These are phyloP conservation scores for Acanthornis magna DNA, from an alignment of 2,797 vertebrate genomes.

Conservation along the genomic window DNA sequence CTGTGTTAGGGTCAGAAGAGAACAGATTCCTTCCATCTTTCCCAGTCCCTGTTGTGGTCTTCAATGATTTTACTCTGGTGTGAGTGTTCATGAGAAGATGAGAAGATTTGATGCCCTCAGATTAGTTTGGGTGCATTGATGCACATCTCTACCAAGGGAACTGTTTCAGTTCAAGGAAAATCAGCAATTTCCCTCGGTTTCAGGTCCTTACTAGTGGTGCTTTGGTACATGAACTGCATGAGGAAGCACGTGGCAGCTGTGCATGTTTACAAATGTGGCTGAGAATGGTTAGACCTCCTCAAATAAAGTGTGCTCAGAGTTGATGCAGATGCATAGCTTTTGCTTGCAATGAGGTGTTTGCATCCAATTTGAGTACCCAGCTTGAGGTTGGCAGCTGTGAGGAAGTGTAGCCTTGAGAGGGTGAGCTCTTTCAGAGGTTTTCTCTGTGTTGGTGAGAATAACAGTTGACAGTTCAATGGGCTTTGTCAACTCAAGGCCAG, in stretches of 20 bases:
- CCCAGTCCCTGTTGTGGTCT: not conserved
- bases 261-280: not conserved
- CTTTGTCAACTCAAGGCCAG: conserved; percentile 14
- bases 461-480: not conserved
- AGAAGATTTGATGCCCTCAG: not conserved
- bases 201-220: not conserved
- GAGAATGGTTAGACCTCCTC: not conserved
- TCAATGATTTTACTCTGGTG: not conserved
- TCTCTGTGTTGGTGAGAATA: not conserved
- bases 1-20: not conserved
- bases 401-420: not conserved
- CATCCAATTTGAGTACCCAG: not conserved
- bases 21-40: not conserved
- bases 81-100: not conserved
- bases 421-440: not conserved
- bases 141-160: not conserved
- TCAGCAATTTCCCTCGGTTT: not conserved
- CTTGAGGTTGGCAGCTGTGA: not conserved
- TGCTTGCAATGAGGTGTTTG: not conserved
- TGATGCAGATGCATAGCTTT: not conserved
- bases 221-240: not conserved
- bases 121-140: not conserved
- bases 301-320: not conserved
- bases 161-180: not conserved
- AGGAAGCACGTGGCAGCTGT: not conserved